A percentile compares a stretch with the other conserved stretches of the same genome.
phyloP scores from a whole-genome alignment of 2,797 vertebrate genomes.

The Parambassis ranga region DNA sequence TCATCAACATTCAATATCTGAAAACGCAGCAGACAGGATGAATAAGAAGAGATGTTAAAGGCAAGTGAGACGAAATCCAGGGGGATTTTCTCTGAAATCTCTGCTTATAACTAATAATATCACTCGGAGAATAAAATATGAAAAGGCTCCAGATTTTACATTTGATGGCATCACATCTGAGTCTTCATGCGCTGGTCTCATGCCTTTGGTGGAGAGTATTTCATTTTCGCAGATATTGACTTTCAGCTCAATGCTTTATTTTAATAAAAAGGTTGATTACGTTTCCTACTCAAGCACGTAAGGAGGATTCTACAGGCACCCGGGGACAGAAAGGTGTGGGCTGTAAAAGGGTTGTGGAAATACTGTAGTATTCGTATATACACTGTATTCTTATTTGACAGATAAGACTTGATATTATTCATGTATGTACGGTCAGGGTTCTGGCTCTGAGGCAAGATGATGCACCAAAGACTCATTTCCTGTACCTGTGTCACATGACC shows the following conservation, averaged over 20 bases:
- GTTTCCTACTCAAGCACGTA: constrained; percentile 34
- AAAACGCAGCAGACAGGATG: constrained; percentile 25
- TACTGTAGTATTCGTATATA: not conserved
- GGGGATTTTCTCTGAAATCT: constrained; percentile 46
- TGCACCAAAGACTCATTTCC: no score
- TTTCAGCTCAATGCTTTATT: constrained; percentile 43
- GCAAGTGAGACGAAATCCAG: constrained; percentile 33
- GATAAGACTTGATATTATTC: not conserved
- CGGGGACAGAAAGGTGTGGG: constrained; percentile 8
- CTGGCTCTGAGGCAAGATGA: no score
- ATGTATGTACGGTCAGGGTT: not conserved
- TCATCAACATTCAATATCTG: constrained; percentile 30
- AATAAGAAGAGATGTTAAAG: constrained; percentile 33
- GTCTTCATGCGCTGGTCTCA: constrained; percentile 21
- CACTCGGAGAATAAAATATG: constrained; percentile 30
- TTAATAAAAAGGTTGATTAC: constrained; percentile 26
- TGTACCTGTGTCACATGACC: no score
- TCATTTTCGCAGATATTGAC: constrained; percentile 61
- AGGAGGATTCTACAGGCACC: constrained; percentile 3
- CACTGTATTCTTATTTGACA: not conserved
- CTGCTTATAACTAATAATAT: constrained; percentile 51
- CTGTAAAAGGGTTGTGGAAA: no score
- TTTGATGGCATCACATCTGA: constrained; percentile 61
- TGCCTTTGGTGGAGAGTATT: constrained; percentile 32
- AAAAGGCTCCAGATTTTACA: constrained; percentile 51